A percentile compares a stretch with the other conserved stretches of the same genome.
Conservation (phyloP, 1,140 invertebrate species). For the Drosophila tsacasi region DNA sequence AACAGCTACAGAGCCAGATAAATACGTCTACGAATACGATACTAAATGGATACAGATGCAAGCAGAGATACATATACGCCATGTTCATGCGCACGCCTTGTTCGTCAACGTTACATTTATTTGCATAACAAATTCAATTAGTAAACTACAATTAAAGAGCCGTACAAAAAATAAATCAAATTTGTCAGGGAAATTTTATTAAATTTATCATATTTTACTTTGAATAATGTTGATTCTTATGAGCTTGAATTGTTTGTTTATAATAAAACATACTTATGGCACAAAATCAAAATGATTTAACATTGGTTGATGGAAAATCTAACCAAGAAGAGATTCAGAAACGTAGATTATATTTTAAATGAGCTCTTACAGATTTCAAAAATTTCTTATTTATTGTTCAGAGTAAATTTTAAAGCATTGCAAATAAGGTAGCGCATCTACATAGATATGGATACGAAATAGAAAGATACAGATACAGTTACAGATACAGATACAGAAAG, state of each 20-base stretch:
- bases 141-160: too few species aligned
- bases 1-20: slow-evolving; percentile 46
- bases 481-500: slow-evolving; percentile 41
- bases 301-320: background rate
- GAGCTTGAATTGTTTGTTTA: background rate
- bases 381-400: too few species aligned
- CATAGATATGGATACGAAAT: slow-evolving; percentile 14
- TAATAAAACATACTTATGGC: too few species aligned
- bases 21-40: slow-evolving; percentile 29
- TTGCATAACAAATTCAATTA: background rate
- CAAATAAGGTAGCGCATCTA: slow-evolving; percentile 10
- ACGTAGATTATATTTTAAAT: background rate
- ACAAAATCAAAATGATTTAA: background rate
- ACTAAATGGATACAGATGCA: slow-evolving; percentile 19
- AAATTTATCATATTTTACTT: background rate
- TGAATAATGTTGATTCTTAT: background rate
- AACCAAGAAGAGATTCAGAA: background rate
- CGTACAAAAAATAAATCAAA: background rate
- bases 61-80: slow-evolving; percentile 10
- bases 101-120: background rate
- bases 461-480: slow-evolving; percentile 35
- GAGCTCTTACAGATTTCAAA: too few species aligned
- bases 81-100: slow-evolving; percentile 22
- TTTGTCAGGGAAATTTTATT: background rate
- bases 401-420: background rate